A percentile compares a stretch with the other conserved stretches of the same genome.
These are phyloP conservation scores for Melanophora roralis DNA, from an alignment of 2,888 invertebrate genomes.

Conservation along the genomic window DNA sequence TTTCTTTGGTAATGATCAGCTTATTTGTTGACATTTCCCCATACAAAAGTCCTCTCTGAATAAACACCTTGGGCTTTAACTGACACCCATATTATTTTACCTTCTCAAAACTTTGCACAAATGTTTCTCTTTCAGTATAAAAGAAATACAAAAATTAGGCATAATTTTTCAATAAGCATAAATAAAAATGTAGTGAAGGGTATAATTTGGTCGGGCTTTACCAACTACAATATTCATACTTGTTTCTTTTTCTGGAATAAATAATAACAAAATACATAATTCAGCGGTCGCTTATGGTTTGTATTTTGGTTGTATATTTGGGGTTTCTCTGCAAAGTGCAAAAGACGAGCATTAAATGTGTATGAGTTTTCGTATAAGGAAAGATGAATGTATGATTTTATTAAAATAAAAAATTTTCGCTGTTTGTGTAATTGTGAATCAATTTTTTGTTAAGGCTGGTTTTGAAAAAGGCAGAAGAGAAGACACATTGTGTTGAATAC, in stretches of 20 bases:
- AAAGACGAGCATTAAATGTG: background rate
- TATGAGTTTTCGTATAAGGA: background rate
- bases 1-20: no score
- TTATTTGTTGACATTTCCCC: no score
- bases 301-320: background rate
- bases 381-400: background rate
- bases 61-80: no score
- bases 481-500: background rate
- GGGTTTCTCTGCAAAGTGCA: background rate
- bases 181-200: no score
- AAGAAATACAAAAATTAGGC: no score
- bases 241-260: background rate
- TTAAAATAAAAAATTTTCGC: background rate
- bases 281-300: constrained; percentile 28
- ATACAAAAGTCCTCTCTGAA: no score
- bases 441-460: background rate
- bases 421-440: background rate
- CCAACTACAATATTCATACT: no score
- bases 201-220: no score
- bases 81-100: background rate
- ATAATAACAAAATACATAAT: constrained; percentile 28
- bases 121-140: no score
- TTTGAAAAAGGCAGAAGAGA: background rate
- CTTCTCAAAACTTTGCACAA: no score
- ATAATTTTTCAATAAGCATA: no score